Percentiles rank a stretch among this genome's conserved stretches.
phyloP scores from a whole-genome alignment of 2,797 vertebrate genomes.

The Urophycis tenuis region DNA sequence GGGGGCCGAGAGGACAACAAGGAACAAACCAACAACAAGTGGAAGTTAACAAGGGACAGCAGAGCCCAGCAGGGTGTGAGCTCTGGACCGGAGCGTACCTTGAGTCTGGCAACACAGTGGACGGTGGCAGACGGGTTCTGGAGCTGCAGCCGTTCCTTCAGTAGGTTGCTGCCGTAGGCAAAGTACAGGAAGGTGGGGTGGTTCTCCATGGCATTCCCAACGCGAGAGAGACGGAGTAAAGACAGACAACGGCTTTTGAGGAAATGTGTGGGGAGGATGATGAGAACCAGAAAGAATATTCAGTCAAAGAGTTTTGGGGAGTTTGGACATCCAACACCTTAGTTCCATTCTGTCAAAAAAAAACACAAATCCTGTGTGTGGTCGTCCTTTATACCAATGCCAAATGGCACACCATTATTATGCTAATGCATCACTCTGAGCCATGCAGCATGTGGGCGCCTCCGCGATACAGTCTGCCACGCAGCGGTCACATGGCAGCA shows the following conservation, averaged over 20 bases:
- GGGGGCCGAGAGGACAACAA: not conserved
- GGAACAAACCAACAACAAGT: not conserved
- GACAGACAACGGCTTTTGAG: not conserved
- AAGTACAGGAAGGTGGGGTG: conserved; percentile 67
- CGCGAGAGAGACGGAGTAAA: conserved; percentile 1
- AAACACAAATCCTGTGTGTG: conserved; percentile 38
- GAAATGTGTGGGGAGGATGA: conserved; percentile 1
- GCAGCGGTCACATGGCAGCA: conserved; percentile 2
- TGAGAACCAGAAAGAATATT: conserved; percentile 18
- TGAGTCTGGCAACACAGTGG: conserved; percentile 60
- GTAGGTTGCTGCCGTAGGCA: conserved; percentile 69
- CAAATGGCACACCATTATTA: conserved; percentile 49
- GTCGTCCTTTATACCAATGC: conserved; percentile 40
- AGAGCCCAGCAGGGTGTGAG: not conserved
- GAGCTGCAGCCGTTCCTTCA: conserved; percentile 68
- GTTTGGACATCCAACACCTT: no score
- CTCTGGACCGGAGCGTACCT: conserved; percentile 45
- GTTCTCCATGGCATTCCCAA: conserved; percentile 40
- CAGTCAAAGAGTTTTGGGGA: not conserved
- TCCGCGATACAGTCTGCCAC: conserved; percentile 35
- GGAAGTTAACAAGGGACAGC: not conserved
- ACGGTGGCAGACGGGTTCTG: conserved; percentile 66
- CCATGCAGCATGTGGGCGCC: conserved; percentile 33
- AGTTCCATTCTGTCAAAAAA: conserved; percentile 16
- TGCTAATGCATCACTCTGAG: conserved; percentile 51